Evolutionary conservation across 2,888 invertebrate species (phyloP).

Genomic region (Drosophila anomelani): DNA sequence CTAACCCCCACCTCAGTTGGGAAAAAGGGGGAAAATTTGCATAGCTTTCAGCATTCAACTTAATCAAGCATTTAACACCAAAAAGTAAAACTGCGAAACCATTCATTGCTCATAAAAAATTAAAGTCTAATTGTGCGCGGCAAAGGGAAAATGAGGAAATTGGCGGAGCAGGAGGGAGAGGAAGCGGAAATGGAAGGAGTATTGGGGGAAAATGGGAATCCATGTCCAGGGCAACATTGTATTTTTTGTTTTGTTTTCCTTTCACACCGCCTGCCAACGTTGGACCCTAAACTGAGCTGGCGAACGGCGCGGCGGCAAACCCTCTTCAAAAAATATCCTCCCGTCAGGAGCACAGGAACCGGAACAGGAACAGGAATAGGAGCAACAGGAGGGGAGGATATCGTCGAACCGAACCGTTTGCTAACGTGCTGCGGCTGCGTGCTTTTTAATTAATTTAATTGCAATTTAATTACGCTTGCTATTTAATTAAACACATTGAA

Average conservation of each 20-base stretch:
- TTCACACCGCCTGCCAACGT: constrained; percentile 40
- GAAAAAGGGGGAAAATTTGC: constrained; percentile 50
- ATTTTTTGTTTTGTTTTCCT: constrained; percentile 63
- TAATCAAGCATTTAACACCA: constrained; percentile 77
- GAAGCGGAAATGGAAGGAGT: not conserved
- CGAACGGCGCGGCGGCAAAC: constrained; percentile 30
- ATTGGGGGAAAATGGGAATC: constrained; percentile 12
- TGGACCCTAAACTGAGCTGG: constrained; percentile 65
- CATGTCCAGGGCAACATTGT: constrained; percentile 51
- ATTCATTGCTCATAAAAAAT: constrained; percentile 78
- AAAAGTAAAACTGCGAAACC: constrained; percentile 69
- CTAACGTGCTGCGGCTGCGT: constrained; percentile 63
- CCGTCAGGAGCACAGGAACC: constrained; percentile 28
- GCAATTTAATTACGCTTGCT: constrained; percentile 82
- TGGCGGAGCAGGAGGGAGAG: not conserved
- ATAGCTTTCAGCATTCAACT: constrained; percentile 61
- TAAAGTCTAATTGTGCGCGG: constrained; percentile 71
- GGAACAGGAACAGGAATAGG: constrained; percentile 21
- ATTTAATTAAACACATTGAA: constrained; percentile 82
- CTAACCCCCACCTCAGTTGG: not conserved
- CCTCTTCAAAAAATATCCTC: constrained; percentile 59
- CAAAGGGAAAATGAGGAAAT: constrained; percentile 20
- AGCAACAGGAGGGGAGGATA: constrained; percentile 32
- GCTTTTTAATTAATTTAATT: constrained; percentile 83
- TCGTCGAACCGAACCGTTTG: constrained; percentile 42